Conservation (phyloP, 1,140 invertebrate genomes). For the Drosophila pandora region DNA sequence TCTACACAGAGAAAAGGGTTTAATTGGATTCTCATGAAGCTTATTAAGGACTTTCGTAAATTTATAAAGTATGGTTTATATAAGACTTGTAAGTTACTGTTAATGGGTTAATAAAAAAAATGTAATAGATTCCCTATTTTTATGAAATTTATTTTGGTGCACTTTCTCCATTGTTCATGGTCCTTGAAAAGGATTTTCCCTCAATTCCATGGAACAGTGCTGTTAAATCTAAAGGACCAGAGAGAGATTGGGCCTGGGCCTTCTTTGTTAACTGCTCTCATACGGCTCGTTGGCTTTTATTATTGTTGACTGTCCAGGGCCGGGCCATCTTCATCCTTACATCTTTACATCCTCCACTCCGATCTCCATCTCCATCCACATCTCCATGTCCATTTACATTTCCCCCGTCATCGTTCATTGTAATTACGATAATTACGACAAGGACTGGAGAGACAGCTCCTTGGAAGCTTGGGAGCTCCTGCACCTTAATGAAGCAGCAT, state of each 20-base stretch:
- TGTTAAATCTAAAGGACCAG: constrained; percentile 13
- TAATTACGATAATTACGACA: constrained; percentile 79
- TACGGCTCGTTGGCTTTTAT: constrained; percentile 70
- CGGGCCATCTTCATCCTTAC: constrained; percentile 15
- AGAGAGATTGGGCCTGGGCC: not conserved
- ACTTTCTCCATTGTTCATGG: not conserved
- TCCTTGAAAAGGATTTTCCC: constrained; percentile 23
- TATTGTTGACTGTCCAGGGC: constrained; percentile 53
- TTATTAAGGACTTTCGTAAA: no score
- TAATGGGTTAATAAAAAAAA: no score
- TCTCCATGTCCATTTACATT: constrained; percentile 52
- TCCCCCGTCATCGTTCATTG: constrained; percentile 66
- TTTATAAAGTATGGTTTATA: not conserved
- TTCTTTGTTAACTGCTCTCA: constrained; percentile 33
- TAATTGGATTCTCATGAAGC: no score
- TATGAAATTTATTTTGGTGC: not conserved
- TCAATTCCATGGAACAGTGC: not conserved
- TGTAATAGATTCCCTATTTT: no score
- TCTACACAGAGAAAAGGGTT: not conserved
- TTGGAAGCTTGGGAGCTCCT: constrained; percentile 20
- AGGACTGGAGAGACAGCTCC: constrained; percentile 50
- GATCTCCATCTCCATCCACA: constrained; percentile 12
- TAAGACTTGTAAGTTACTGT: no score
- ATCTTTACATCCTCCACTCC: constrained; percentile 5
- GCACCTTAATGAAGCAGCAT: constrained; percentile 75